Base-by-base conservation (phyloP, 2,888 invertebrate species). In the Melolontha melolontha region DNA sequence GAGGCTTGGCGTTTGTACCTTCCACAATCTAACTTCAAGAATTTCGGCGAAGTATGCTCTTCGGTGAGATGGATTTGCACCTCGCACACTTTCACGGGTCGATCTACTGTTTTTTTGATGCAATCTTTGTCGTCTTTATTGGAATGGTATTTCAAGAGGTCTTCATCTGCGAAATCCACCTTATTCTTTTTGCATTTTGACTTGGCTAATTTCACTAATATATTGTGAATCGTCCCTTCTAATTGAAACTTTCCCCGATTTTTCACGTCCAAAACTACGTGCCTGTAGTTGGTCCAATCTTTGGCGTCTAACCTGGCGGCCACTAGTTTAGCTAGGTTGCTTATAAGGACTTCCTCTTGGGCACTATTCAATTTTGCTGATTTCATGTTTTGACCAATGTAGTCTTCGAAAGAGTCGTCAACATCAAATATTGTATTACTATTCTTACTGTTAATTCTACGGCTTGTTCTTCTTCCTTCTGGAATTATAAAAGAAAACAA, bases 31-130 rank as follows among this genome's bases (percentile, higher is more conserved):
- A 40, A 10, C 70, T 84, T 85, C 5, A 87, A 71, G 12, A 89
- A 79, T 75, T 85, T 84, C 0, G 86, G 85, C 47, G 79, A 76
- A 22, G 76, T 77, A 34, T 80, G 78, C 66, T 83, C 77, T 49
- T 84, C 80, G 0, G 82, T 81, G 57, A 79, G 81, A 69, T 86
- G 84, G 47, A 88, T 80, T 66, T 86, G 81, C 14, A 87, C 84
- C 74, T 86, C 86, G 76, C 89, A 89, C 64, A 87, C 84, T 79
- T 86, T 86, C 8, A 79, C 79, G 7, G 80, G 73, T 41, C 77
- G 75, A 17, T 10, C 54, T 39, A 10, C 40, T 16, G 16, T 5
- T 1, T 17, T 16, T 52, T 79, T 79, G 14, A 76, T 71, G 69
- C 83, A 81, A 71, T 77, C 75, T 49, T 73, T 73, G 64, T 79